Percentiles rank a stretch among this genome's conserved stretches.
Evolutionary conservation across 2,888 invertebrate genomes (phyloP).

Genomic region (Sisyra terminalis): DNA sequence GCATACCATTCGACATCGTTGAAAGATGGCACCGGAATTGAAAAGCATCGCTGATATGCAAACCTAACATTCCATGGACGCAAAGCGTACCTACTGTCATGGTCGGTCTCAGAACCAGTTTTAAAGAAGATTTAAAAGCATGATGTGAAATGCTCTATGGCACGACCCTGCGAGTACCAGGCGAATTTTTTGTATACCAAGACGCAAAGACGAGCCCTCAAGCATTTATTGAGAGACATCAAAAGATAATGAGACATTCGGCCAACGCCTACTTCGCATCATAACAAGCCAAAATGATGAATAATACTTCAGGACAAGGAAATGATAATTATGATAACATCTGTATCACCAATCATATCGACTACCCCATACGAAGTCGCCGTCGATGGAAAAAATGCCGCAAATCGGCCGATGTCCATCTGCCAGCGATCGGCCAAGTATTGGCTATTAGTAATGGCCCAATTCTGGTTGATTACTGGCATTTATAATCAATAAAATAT

Average conservation of each 20-base stretch:
- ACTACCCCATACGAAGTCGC: too few relatives aligned
- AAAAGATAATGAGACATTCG: background rate
- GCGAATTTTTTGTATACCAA: conserved; percentile 10
- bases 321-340: too few relatives aligned
- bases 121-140: conserved; percentile 11
- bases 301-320: too few relatives aligned
- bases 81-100: conserved; percentile 14
- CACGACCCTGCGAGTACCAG: conserved; percentile 12
- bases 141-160: conserved; percentile 13
- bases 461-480: too few relatives aligned
- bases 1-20: conserved; percentile 7
- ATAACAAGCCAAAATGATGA: background rate
- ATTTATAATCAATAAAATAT: too few relatives aligned
- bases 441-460: too few relatives aligned
- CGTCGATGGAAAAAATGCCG: too few relatives aligned
- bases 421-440: too few relatives aligned
- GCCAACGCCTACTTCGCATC: background rate
- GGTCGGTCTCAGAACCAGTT: conserved; percentile 13
- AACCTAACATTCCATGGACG: conserved; percentile 12
- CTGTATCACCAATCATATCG: too few relatives aligned
- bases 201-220: background rate
- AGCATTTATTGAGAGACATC: background rate
- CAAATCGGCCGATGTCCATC: too few relatives aligned
- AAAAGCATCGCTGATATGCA: conserved; percentile 2
- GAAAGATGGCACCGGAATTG: conserved; percentile 1